These are phyloP conservation scores for Hemibagrus guttatus DNA, from an alignment of 2,797 vertebrate species.

Conservation along the genomic window DNA sequence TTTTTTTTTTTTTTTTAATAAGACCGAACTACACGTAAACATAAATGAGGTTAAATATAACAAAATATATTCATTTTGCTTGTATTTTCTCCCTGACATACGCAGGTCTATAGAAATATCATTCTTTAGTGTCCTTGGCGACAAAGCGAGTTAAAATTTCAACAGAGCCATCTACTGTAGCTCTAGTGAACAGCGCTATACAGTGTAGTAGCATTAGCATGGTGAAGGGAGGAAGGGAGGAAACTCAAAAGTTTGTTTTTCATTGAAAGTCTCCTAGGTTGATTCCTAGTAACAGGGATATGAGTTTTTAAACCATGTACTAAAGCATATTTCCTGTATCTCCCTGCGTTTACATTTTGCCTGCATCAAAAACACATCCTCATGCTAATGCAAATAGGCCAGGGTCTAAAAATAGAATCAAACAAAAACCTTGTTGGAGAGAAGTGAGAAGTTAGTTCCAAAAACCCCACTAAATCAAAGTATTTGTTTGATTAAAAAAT, in stretches of 20 bases:
- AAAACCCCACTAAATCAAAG: neutral
- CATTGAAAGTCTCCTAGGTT: neutral
- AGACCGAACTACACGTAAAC: neutral
- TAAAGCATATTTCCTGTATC: neutral
- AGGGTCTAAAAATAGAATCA: neutral
- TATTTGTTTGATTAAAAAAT: neutral
- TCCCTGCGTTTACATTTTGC: neutral
- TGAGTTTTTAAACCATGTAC: neutral
- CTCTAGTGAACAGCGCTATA: neutral
- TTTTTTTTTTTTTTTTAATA: too few relatives aligned
- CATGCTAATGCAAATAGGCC: neutral
- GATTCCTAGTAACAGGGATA: neutral
- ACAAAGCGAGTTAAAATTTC: neutral
- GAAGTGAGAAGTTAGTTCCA: neutral
- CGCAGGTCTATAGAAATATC: neutral
- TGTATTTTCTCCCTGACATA: too few relatives aligned
- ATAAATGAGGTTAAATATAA: neutral
- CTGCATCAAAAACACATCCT: neutral
- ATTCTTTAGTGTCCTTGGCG: neutral
- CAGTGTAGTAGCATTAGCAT: neutral
- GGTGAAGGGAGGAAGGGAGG: neutral
- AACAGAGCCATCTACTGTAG: conserved; percentile 15
- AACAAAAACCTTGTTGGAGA: neutral
- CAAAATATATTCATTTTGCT: neutral
- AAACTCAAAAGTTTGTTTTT: neutral